Conservation (phyloP, 2,113 vertebrate species). For the Leptosomus discolor region DNA sequence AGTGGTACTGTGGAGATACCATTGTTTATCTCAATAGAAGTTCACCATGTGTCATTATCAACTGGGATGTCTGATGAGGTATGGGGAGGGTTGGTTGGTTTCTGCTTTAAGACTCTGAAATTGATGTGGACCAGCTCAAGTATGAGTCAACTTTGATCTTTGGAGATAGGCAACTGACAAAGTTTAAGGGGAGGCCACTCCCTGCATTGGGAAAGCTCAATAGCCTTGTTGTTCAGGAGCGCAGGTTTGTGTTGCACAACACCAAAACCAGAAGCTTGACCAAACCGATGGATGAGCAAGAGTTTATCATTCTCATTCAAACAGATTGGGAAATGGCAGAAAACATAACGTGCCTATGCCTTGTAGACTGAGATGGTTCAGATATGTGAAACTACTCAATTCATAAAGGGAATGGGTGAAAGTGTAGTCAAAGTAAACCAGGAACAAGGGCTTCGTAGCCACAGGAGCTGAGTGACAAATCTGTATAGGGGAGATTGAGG, state of each 20-base stretch:
- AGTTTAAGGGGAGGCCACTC: background rate
- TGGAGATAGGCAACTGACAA: background rate
- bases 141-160: background rate
- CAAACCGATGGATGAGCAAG: conserved; percentile 48
- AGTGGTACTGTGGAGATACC: background rate
- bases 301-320: background rate
- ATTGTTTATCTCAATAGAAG: background rate
- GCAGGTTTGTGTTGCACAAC: conserved; percentile 10
- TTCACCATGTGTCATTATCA: background rate
- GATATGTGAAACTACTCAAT: background rate
- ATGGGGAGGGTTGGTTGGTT: background rate
- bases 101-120: background rate
- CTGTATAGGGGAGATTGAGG: background rate
- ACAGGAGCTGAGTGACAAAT: background rate
- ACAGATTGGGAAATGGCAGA: background rate
- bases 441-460: background rate
- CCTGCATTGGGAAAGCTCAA: conserved; percentile 17
- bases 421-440: background rate
- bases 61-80: background rate
- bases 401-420: background rate
- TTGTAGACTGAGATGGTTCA: background rate
- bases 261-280: conserved; percentile 4
- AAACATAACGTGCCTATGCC: background rate
- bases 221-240: background rate
- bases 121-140: background rate